Evolutionary conservation across 35 echinoderm and acorn worm genomes (phyloP).

Genomic region (Diadema setosum): DNA sequence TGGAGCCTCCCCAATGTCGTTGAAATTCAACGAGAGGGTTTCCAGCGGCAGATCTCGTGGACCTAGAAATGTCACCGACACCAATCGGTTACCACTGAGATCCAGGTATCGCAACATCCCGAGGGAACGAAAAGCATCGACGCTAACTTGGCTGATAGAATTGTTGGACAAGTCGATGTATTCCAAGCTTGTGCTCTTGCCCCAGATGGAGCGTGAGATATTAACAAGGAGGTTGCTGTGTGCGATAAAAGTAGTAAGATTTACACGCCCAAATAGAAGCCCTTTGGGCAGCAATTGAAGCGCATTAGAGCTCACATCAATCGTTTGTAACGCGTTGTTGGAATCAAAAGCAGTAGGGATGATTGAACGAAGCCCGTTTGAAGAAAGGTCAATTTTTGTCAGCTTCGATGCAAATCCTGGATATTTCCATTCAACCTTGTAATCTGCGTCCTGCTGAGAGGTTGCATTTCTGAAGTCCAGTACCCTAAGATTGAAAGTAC

Average conservation of each 20-base stretch:
- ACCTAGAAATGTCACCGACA: neutral
- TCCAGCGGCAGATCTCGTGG: neutral
- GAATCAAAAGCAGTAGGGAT: neutral
- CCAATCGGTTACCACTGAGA: neutral
- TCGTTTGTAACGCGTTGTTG: neutral
- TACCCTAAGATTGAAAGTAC: neutral
- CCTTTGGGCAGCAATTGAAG: neutral
- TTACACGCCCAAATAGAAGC: neutral
- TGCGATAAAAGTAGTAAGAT: neutral
- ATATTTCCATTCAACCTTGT: neutral
- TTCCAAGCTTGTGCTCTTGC: neutral
- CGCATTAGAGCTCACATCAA: slow-evolving; percentile 2
- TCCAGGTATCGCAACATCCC: neutral
- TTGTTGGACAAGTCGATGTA: slow-evolving; percentile 1
- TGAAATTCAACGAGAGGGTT: neutral
- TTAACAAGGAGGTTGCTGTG: neutral
- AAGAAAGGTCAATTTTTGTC: neutral
- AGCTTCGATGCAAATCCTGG: neutral
- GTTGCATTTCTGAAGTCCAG: neutral
- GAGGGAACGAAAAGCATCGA: neutral
- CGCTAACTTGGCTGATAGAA: neutral
- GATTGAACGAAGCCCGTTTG: neutral
- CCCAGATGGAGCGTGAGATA: neutral
- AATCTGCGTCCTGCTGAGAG: neutral
- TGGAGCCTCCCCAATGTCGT: neutral